These are phyloP conservation scores for Amitus sp. DNA, from an alignment of 2,888 invertebrate species.

Conservation along the genomic window DNA sequence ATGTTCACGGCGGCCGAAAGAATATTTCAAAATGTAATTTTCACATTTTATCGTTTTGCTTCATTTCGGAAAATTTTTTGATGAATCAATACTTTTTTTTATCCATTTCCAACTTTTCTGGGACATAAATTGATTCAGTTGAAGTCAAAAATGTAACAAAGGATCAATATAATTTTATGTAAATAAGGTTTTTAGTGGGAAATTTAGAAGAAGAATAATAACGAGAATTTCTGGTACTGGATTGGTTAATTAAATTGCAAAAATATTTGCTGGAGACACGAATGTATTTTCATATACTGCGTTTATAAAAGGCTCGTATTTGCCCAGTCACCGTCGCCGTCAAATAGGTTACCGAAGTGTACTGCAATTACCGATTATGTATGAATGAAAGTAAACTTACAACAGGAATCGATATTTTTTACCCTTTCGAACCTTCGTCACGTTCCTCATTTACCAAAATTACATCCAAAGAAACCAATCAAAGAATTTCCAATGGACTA, in stretches of 20 bases:
- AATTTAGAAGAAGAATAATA: not conserved
- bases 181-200: not conserved
- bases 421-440: constrained; percentile 3
- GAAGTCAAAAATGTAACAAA: too few relatives aligned
- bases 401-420: constrained; percentile 14
- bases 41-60: too few relatives aligned
- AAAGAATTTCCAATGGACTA: not conserved
- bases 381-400: constrained; percentile 50
- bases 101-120: not conserved
- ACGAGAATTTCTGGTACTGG: constrained; percentile 12
- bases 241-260: constrained; percentile 17
- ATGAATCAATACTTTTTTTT: too few relatives aligned
- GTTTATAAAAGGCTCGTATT: constrained; percentile 28
- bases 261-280: constrained; percentile 27
- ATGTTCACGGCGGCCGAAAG: too few relatives aligned
- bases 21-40: too few relatives aligned
- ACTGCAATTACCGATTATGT: constrained; percentile 60
- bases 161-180: not conserved
- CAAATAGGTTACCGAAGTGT: constrained; percentile 54
- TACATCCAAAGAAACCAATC: constrained; percentile 1
- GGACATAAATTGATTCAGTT: not conserved
- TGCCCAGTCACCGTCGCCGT: constrained; percentile 29
- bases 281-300: constrained; percentile 39
- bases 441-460: not conserved
- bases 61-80: too few relatives aligned